These are phyloP conservation scores for Melikaiella ostensackeni DNA, from an alignment of 2,888 invertebrate species.

Conservation along the genomic window DNA sequence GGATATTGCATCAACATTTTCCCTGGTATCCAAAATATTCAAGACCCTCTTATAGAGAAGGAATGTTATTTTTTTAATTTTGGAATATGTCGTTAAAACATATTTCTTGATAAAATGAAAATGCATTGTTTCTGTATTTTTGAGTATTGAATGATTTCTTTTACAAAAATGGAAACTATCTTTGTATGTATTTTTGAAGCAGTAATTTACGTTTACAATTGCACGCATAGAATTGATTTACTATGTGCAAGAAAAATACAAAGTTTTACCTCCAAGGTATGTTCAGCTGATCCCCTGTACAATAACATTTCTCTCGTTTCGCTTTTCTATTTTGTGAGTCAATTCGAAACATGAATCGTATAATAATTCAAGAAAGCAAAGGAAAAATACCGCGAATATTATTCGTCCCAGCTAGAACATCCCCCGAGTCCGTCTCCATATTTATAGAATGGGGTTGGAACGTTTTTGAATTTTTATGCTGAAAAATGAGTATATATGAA, in stretches of 20 bases:
- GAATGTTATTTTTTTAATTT: no score
- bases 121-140: no score
- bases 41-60: no score
- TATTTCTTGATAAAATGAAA: no score
- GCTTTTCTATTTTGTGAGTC: constrained; percentile 77
- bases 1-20: neutral
- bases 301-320: constrained; percentile 75
- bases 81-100: no score
- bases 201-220: neutral
- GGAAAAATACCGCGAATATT: constrained; percentile 73
- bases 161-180: neutral
- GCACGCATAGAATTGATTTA: neutral
- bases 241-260: constrained; percentile 67
- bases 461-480: constrained; percentile 54
- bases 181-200: neutral
- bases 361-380: constrained; percentile 75
- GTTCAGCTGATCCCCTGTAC: constrained; percentile 66
- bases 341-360: constrained; percentile 77
- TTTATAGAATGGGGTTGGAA: constrained; percentile 57
- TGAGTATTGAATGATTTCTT: no score
- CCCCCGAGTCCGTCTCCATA: constrained; percentile 59
- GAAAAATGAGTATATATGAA: neutral
- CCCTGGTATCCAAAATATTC: neutral
- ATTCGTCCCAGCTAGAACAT: constrained; percentile 67
- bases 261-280: constrained; percentile 67